phyloP scores from a whole-genome alignment of 2,797 vertebrate species.

The Gorsachius magnificus region DNA sequence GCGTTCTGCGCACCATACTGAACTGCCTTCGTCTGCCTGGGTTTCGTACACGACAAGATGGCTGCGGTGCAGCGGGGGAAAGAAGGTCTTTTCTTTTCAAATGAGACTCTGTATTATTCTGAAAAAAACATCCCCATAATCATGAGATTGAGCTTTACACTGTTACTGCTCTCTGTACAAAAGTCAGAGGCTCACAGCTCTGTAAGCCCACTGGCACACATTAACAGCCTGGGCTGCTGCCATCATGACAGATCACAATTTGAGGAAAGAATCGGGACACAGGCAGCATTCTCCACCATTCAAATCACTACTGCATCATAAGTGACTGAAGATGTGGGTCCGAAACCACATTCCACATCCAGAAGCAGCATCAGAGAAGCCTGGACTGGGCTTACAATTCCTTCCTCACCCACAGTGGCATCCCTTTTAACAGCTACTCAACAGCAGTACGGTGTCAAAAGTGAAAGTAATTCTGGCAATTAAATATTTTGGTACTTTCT shows the following conservation, averaged over 20 bases:
- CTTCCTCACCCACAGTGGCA: not conserved
- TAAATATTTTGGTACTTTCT: not conserved
- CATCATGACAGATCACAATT: not conserved
- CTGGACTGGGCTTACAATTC: not conserved
- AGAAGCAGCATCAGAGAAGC: not conserved
- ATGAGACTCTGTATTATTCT: not conserved
- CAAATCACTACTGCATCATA: not conserved
- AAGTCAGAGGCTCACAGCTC: not conserved
- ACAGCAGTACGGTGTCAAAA: not conserved
- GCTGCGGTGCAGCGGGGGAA: accelerated
- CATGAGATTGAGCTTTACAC: not conserved
- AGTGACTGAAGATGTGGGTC: not conserved
- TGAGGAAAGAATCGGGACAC: not conserved
- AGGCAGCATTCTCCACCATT: not conserved
- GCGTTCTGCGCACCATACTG: accelerated
- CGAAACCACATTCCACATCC: not conserved
- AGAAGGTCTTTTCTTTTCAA: not conserved
- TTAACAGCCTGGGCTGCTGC: not conserved
- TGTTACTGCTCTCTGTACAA: not conserved
- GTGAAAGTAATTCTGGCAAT: not conserved
- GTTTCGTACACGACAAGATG: not conserved
- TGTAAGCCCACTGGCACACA: not conserved
- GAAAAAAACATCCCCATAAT: not conserved
- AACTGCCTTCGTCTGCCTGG: not conserved
- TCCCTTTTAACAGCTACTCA: not conserved